phyloP scores from a whole-genome alignment of 2,797 vertebrate genomes.

The Cyprinodon diabolis region DNA sequence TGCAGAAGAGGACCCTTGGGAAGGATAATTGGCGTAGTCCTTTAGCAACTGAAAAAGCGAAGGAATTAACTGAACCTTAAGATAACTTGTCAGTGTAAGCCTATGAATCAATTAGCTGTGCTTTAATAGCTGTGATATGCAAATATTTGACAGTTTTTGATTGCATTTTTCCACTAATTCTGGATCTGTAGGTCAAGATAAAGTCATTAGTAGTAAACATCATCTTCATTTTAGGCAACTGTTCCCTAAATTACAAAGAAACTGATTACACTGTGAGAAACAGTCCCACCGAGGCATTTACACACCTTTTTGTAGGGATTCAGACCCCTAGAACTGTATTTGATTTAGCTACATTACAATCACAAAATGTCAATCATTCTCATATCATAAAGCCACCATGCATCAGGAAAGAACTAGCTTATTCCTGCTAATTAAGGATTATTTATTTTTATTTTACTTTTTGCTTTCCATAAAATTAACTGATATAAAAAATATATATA shows the following conservation, averaged over 20 bases:
- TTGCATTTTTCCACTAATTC: neutral
- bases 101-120: constrained; percentile 14
- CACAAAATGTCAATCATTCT: neutral
- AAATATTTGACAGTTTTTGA: constrained; percentile 23
- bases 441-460: too few relatives aligned
- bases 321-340: neutral
- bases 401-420: too few relatives aligned
- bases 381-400: too few relatives aligned
- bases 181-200: neutral
- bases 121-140: neutral
- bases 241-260: neutral
- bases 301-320: neutral
- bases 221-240: neutral
- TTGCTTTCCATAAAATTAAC: neutral
- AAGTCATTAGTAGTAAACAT: neutral
- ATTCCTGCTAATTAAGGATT: too few relatives aligned
- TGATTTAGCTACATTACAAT: neutral
- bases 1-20: constrained; percentile 38
- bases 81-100: constrained; percentile 24
- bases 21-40: constrained; percentile 36
- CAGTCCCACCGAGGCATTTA: neutral
- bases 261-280: neutral
- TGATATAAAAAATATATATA: neutral
- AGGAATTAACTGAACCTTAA: constrained; percentile 49
- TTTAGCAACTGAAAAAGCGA: constrained; percentile 29